Evolutionary conservation across 2,888 invertebrate species (phyloP).

Genomic region (Ditylenchus weischeri): DNA sequence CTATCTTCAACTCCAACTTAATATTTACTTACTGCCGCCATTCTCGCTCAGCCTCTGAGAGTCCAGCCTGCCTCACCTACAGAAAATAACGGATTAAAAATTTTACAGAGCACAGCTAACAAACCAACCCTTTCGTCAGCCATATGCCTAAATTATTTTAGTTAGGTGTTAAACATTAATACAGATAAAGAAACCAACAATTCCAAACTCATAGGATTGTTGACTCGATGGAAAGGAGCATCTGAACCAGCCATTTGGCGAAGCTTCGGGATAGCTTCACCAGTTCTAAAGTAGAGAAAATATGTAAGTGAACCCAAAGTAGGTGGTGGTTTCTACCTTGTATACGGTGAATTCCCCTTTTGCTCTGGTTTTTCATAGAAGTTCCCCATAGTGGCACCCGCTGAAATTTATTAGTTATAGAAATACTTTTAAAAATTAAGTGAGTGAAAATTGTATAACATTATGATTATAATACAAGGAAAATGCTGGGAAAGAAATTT

Average conservation of each 20-base stretch:
- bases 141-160: slow-evolving; percentile 1
- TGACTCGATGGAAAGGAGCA: slow-evolving; percentile 51
- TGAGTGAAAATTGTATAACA: too few relatives aligned
- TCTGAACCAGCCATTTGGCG: slow-evolving; percentile 43
- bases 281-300: slow-evolving; percentile 50
- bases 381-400: slow-evolving; percentile 47
- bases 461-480: too few relatives aligned
- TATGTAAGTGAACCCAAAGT: background rate
- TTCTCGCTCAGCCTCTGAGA: slow-evolving; percentile 54
- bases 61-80: slow-evolving; percentile 45
- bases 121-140: slow-evolving; percentile 35
- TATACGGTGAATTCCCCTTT: slow-evolving; percentile 45
- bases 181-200: slow-evolving; percentile 49
- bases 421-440: too few relatives aligned
- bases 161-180: too few relatives aligned
- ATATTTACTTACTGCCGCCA: slow-evolving; percentile 44
- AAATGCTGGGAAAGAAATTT: too few relatives aligned
- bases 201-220: slow-evolving; percentile 56
- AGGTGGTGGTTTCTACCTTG: slow-evolving; percentile 1
- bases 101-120: background rate
- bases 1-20: slow-evolving; percentile 10
- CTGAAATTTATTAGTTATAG: too few relatives aligned
- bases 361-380: slow-evolving; percentile 51
- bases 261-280: slow-evolving; percentile 51
- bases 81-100: slow-evolving; percentile 16